A percentile compares a stretch with the other conserved stretches of the same genome.
These are phyloP conservation scores for Lasioglossum lativentre DNA, from an alignment of 2,888 invertebrate species.

Conservation along the genomic window DNA sequence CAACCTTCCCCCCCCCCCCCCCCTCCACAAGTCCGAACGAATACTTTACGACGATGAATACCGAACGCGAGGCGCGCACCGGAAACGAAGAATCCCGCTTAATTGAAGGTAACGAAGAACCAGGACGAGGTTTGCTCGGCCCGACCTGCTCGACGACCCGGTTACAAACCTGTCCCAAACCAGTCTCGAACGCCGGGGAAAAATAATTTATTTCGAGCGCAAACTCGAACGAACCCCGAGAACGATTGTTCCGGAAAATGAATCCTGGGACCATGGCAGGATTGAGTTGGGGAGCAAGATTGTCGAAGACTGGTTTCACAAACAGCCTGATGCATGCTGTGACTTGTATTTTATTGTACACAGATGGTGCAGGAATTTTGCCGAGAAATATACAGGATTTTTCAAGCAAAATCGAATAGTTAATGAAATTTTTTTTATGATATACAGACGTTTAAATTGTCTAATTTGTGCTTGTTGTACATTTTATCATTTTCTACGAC, in stretches of 20 bases:
- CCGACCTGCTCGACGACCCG: slow-evolving; percentile 9
- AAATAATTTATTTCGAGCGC: neutral
- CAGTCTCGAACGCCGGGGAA: neutral
- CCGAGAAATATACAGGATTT: neutral
- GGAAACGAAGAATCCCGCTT: slow-evolving; percentile 8
- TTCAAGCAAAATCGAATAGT: neutral
- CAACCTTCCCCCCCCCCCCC: neutral
- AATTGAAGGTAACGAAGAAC: slow-evolving; percentile 22
- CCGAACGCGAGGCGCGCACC: slow-evolving; percentile 8
- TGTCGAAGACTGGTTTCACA: neutral
- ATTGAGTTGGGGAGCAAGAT: neutral
- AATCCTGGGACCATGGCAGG: neutral
- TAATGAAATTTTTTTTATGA: neutral
- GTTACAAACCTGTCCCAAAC: neutral
- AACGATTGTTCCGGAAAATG: slow-evolving; percentile 2
- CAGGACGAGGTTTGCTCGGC: neutral
- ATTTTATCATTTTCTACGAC: neutral
- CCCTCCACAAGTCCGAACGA: neutral
- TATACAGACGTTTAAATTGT: no score
- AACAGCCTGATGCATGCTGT: neutral
- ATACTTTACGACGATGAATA: slow-evolving; percentile 31
- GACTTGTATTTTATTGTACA: neutral
- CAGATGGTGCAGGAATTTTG: neutral
- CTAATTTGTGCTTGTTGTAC: neutral
- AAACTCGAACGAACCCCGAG: neutral